Conservation (phyloP, 2,113 vertebrate genomes). For the Penelope pileata region DNA sequence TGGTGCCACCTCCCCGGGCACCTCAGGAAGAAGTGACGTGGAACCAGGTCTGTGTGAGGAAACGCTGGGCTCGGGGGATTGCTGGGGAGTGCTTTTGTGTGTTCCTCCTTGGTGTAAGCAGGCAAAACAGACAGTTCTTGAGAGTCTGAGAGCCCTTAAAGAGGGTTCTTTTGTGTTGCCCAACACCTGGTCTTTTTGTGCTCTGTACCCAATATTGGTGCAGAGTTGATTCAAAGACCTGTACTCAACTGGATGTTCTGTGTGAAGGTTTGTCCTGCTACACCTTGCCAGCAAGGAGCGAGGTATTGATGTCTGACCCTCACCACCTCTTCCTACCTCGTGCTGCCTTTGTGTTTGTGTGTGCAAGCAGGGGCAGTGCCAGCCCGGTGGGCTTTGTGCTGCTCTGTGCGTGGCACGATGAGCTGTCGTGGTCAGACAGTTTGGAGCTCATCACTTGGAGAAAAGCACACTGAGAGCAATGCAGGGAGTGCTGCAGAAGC, state of each 20-base stretch:
- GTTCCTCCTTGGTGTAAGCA: not conserved
- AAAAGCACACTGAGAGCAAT: not conserved
- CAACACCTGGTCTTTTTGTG: accelerated
- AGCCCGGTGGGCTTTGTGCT: not conserved
- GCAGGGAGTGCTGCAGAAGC: accelerated
- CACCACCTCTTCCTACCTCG: accelerated
- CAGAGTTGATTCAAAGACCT: accelerated
- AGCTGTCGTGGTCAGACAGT: not conserved
- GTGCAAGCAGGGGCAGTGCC: not conserved
- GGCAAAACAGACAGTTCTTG: accelerated
- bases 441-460: not conserved
- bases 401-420: not conserved
- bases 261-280: not conserved
- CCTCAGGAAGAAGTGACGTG: not conserved
- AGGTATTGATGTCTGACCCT: not conserved
- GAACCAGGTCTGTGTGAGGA: not conserved
- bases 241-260: not conserved
- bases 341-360: accelerated
- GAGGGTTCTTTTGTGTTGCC: not conserved
- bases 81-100: accelerated
- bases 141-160: not conserved
- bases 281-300: not conserved
- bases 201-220: not conserved
- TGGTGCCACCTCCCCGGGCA: too few relatives aligned
- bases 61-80: not conserved